A percentile compares a stretch with the other conserved stretches of the same genome.
Evolutionary conservation across 2,113 vertebrate genomes (phyloP).

Genomic region (Oophaga pumilio): DNA sequence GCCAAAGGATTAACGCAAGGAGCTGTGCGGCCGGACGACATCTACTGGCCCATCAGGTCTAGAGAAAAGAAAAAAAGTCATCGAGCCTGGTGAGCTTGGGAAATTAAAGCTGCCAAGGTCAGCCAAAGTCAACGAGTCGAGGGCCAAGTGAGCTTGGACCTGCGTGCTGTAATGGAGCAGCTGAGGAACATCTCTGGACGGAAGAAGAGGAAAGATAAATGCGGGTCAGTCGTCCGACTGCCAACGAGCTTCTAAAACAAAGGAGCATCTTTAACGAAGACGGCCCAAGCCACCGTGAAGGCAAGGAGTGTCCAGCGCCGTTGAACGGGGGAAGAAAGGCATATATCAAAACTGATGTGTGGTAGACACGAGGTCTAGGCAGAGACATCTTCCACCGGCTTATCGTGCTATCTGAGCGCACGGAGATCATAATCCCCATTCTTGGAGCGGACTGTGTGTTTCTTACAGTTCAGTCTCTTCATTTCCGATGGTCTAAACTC

Average conservation of each 20-base stretch:
- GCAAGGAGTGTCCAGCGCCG: conserved; percentile 12
- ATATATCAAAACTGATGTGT: background rate
- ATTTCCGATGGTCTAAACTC: conserved; percentile 52
- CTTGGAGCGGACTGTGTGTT: background rate
- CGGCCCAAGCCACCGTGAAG: background rate
- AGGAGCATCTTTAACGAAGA: background rate
- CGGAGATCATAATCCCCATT: conserved; percentile 12
- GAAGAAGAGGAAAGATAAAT: background rate
- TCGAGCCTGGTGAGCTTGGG: background rate
- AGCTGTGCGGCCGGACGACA: background rate
- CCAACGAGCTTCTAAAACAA: background rate
- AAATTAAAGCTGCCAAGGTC: background rate
- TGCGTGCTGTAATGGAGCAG: background rate
- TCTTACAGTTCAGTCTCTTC: conserved; percentile 19
- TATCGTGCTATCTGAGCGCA: conserved; percentile 24
- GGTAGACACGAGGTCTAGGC: conserved; percentile 26
- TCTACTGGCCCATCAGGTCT: background rate
- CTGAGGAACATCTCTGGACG: background rate
- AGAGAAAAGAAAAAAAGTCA: background rate
- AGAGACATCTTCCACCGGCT: background rate
- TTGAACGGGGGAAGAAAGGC: background rate
- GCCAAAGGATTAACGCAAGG: background rate
- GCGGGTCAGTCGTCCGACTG: background rate
- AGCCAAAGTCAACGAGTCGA: background rate
- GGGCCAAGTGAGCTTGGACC: background rate